phyloP scores from a whole-genome alignment of 2,888 invertebrate species.

The Drosophila quinaria region DNA sequence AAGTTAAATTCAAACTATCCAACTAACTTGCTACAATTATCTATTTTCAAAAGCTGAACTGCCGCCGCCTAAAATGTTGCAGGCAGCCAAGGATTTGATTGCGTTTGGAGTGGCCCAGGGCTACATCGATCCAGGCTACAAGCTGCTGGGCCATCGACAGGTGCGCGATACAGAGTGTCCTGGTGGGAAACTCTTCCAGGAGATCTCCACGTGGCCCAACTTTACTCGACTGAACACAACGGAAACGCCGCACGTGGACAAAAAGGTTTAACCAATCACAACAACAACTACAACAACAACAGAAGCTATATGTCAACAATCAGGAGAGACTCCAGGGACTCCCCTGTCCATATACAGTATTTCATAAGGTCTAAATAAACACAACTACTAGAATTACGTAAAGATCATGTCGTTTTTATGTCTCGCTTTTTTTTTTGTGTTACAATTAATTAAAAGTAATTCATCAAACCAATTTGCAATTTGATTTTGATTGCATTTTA shows the following conservation, averaged over 20 bases:
- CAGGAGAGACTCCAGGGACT: constrained; percentile 15
- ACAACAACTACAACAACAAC: background rate
- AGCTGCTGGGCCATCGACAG: constrained; percentile 89
- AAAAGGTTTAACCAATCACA: constrained; percentile 26
- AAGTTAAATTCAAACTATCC: background rate
- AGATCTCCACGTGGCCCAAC: constrained; percentile 89
- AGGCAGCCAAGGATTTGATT: constrained; percentile 88
- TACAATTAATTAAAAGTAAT: constrained; percentile 44
- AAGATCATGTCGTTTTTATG: background rate
- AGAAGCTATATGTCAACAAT: constrained; percentile 30
- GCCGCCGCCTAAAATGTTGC: constrained; percentile 88
- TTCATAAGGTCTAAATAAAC: constrained; percentile 33
- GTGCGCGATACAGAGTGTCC: constrained; percentile 90
- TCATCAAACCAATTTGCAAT: constrained; percentile 24
- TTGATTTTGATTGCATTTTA: constrained; percentile 36
- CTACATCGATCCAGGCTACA: constrained; percentile 87
- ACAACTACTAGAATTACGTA: constrained; percentile 47
- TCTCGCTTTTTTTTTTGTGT: background rate
- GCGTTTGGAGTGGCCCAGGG: constrained; percentile 88
- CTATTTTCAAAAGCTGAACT: constrained; percentile 86
- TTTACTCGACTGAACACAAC: constrained; percentile 83
- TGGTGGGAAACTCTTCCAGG: constrained; percentile 87
- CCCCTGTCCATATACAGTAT: constrained; percentile 23
- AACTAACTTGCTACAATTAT: background rate
- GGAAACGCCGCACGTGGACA: constrained; percentile 12